phyloP scores from a whole-genome alignment of 2,113 vertebrate genomes.

The Gallinago media region DNA sequence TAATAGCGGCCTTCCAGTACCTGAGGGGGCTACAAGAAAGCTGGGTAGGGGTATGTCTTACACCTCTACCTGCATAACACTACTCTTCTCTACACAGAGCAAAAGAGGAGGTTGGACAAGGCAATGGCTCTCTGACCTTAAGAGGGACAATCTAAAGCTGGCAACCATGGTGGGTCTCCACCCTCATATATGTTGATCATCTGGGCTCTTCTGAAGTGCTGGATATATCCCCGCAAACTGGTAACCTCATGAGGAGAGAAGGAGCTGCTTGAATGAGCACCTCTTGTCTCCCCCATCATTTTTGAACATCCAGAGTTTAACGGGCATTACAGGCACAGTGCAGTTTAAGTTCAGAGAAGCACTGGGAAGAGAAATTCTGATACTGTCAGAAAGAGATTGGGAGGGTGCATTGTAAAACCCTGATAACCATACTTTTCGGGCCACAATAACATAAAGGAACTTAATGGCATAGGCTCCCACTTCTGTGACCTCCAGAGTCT shows the following conservation, averaged over 20 bases:
- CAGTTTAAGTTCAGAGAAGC: not conserved
- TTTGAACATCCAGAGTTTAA: not conserved
- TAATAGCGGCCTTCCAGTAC: too few species aligned
- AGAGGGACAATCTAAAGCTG: accelerated
- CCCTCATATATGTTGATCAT: not conserved
- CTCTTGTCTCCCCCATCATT: not conserved
- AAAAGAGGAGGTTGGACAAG: not conserved
- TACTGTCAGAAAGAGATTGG: not conserved
- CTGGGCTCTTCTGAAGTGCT: not conserved
- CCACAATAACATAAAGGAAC: not conserved
- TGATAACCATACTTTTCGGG: accelerated
- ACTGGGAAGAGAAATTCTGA: not conserved
- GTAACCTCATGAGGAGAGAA: not conserved
- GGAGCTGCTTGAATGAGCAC: not conserved
- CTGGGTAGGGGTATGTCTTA: accelerated
- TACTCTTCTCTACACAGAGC: not conserved
- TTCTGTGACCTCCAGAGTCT: accelerated
- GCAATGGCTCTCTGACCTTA: accelerated
- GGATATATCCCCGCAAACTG: not conserved
- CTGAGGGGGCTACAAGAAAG: too few species aligned
- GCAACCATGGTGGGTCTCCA: not conserved
- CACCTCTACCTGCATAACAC: accelerated
- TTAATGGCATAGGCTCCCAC: not conserved
- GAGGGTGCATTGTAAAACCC: not conserved
- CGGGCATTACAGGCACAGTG: not conserved